Conservation (phyloP, 35 echinoderm and acorn worm species). For the Ophiothrix spiculata region DNA sequence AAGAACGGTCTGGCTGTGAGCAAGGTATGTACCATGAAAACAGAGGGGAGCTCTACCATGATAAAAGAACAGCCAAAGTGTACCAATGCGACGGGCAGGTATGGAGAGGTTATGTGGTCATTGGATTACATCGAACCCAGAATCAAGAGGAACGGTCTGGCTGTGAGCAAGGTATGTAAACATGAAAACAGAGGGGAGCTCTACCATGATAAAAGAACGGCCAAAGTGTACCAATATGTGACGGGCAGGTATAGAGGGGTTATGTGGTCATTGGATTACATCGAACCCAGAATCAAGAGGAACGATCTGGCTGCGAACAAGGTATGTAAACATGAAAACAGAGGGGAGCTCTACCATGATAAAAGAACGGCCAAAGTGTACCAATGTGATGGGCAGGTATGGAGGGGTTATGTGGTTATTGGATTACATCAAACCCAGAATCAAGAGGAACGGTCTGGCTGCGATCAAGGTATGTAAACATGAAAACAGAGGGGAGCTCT, state of each 20-base stretch:
- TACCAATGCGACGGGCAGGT: conserved; percentile 34
- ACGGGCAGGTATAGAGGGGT: conserved; percentile 30
- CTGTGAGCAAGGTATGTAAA: not conserved
- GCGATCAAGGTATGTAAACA: no score
- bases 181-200: conserved; percentile 3
- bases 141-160: not conserved
- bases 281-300: not conserved
- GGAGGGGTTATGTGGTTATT: no score
- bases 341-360: no score
- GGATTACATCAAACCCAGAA: no score
- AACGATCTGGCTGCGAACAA: not conserved
- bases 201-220: not conserved
- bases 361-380: no score
- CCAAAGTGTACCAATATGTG: conserved; percentile 28
- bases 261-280: not conserved
- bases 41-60: conserved; percentile 20
- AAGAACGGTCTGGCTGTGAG: not conserved
- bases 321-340: not conserved
- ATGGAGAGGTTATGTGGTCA: conserved; percentile 22
- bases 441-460: no score
- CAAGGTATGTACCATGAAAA: not conserved
- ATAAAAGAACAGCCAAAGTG: not conserved
- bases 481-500: no score
- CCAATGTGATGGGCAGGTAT: no score
- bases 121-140: not conserved